Conservation (phyloP, 2,113 vertebrate genomes). For the Rhegmatorhina hoffmannsi region DNA sequence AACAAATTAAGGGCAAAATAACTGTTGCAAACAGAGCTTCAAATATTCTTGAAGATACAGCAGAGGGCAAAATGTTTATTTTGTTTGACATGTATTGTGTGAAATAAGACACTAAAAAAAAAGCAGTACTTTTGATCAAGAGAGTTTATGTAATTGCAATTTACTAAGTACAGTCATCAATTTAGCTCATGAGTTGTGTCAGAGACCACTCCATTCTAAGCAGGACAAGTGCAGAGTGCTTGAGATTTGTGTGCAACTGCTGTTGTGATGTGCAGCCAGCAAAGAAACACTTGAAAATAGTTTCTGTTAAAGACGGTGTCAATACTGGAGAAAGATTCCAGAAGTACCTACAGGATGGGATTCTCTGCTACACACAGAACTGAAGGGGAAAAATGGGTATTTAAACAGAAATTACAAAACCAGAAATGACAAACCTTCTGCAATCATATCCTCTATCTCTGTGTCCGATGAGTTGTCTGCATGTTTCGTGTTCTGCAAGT, state of each 20-base stretch:
- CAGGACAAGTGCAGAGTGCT: neutral
- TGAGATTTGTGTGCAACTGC: neutral
- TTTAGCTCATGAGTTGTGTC: neutral
- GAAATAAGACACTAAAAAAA: neutral
- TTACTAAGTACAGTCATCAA: neutral
- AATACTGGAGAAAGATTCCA: neutral
- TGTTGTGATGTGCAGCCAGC: neutral
- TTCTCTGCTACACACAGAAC: neutral
- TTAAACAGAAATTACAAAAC: slow-evolving; percentile 73
- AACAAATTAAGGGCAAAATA: neutral
- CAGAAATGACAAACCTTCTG: slow-evolving; percentile 80
- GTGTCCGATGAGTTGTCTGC: slow-evolving; percentile 88
- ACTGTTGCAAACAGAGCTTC: neutral
- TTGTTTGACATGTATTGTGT: neutral
- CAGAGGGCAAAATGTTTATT: neutral
- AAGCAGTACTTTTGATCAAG: neutral
- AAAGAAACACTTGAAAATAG: neutral
- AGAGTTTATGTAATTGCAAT: neutral
- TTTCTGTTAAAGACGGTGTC: neutral
- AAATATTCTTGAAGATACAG: neutral
- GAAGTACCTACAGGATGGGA: neutral
- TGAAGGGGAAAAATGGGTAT: neutral
- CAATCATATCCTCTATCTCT: slow-evolving; percentile 85
- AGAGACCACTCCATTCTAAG: neutral
- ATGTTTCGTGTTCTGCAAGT: slow-evolving; percentile 82